Percentiles rank a stretch among this genome's conserved stretches.
Evolutionary conservation across 2,113 vertebrate species (phyloP).

Genomic region (Caranx melampygus): DNA sequence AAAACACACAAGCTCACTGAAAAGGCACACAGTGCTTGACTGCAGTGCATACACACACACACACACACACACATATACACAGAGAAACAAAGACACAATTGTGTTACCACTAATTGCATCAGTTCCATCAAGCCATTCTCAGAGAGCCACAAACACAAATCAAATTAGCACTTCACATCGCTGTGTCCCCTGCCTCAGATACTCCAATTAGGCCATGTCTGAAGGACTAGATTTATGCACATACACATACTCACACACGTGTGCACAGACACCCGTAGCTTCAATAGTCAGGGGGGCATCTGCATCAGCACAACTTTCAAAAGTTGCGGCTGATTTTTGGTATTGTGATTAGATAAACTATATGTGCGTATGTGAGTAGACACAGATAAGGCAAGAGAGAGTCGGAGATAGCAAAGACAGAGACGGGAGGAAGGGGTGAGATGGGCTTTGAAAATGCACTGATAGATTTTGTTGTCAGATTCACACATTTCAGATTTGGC

Average conservation of each 20-base stretch:
- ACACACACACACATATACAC: slow-evolving; percentile 1
- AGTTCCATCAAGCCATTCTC: slow-evolving; percentile 70
- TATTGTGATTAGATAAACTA: slow-evolving; percentile 63
- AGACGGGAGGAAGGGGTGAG: slow-evolving; percentile 33
- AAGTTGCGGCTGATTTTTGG: slow-evolving; percentile 58
- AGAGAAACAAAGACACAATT: slow-evolving; percentile 49
- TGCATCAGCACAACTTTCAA: slow-evolving; percentile 46
- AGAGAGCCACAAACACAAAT: slow-evolving; percentile 75
- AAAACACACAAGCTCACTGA: slow-evolving; percentile 17
- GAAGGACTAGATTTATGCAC: slow-evolving; percentile 49
- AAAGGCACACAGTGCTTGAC: slow-evolving; percentile 18
- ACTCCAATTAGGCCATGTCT: slow-evolving; percentile 71
- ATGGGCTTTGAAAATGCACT: slow-evolving; percentile 58
- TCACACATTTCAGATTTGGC: slow-evolving; percentile 68
- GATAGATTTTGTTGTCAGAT: slow-evolving; percentile 71
- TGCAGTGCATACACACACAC: background rate
- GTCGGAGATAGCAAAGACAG: slow-evolving; percentile 42
- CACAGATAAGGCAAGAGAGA: slow-evolving; percentile 59
- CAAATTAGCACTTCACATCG: slow-evolving; percentile 71
- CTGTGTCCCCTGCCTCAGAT: slow-evolving; percentile 67
- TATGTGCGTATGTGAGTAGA: slow-evolving; percentile 50
- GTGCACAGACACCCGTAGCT: background rate
- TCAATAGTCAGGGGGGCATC: slow-evolving; percentile 43
- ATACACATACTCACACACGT: slow-evolving; percentile 32
- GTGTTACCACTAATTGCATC: slow-evolving; percentile 79